Evolutionary conservation across 2,888 invertebrate genomes (phyloP), one percentile per base, ranked within the genome.

Genomic region (Anthophora plumipes): DNA sequence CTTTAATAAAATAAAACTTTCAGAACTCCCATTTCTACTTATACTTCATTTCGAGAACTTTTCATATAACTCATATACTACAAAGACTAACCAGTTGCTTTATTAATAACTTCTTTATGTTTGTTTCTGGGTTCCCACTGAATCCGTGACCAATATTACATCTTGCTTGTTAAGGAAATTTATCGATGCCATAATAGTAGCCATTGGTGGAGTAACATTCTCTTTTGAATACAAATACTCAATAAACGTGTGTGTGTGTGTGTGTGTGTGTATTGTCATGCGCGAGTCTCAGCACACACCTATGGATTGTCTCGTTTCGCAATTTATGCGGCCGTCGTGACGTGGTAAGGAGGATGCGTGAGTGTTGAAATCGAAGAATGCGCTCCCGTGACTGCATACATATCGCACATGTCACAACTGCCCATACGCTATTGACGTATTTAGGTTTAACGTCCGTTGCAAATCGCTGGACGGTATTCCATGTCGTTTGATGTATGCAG

Each of bases 301-400:
- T 80, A 80, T 76, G 75, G 74, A 85, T 85, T 70, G 83, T 73
- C 83, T 68, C 68, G 80, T 76, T 78, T 69, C 25, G 67, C 85
- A 80, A 85, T 85, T 85, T 85, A 85, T 85, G 83, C 70, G 54
- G 66, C 69, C 80, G 48, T 41, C 83, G 78, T 73, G 77, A 66
- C 20, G 59, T 75, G 54, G 70, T 63, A 50, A 54, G 55, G 54
- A 77, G 50, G 57, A 57, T 46, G 68, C 57, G 25, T 12, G 20
- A 50, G 7, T 67, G 55, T 55, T 59, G 60, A 22, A 60, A 50
- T 52, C 74, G 74, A 67, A 64, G 69, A 74, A 63, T 43, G 14
- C 60, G 11, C 37, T 46, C 41, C 14, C 50, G 22, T 31, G 50
- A 43, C 25, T 50, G 57, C 39, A 37, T 64, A 64, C 64, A 37